Percentiles rank a stretch among this genome's conserved stretches.
phyloP scores from a whole-genome alignment of 2,888 invertebrate species.

The Caenorhabditis sp. region DNA sequence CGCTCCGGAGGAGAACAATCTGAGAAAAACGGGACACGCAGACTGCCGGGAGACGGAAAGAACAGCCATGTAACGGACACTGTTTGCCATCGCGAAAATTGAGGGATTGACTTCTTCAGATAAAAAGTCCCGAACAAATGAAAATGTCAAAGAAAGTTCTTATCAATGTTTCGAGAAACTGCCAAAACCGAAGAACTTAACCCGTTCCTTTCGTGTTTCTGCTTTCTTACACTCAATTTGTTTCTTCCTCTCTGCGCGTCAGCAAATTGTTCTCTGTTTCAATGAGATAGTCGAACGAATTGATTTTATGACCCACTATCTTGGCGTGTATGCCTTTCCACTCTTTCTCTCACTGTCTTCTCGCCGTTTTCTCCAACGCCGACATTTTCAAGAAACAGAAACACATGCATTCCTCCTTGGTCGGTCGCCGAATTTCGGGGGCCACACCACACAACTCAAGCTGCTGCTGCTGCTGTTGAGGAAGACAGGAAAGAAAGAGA shows the following conservation, averaged over 20 bases:
- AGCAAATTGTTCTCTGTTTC: constrained; percentile 37
- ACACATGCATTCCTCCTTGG: constrained; percentile 1
- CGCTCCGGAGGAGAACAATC: constrained; percentile 29
- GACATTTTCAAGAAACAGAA: constrained; percentile 2
- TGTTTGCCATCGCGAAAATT: too few relatives aligned
- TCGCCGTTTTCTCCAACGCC: constrained; percentile 10
- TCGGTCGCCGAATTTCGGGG: background rate
- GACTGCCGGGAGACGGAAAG: background rate
- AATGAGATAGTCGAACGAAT: constrained; percentile 33
- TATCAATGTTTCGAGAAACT: too few relatives aligned
- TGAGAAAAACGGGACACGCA: constrained; percentile 14
- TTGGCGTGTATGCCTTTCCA: background rate
- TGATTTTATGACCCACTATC: constrained; percentile 52
- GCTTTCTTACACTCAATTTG: background rate
- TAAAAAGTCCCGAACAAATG: too few relatives aligned
- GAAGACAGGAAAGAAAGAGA: background rate
- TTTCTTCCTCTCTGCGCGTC: constrained; percentile 3
- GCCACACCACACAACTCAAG: background rate
- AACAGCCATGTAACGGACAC: too few relatives aligned
- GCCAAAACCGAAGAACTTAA: too few relatives aligned
- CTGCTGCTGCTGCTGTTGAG: too few relatives aligned
- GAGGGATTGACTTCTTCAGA: too few relatives aligned
- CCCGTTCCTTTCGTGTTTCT: too few relatives aligned
- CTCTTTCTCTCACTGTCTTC: background rate
- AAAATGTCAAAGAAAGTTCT: too few relatives aligned